Evolutionary conservation across 2,888 invertebrate genomes (phyloP).

Genomic region (Criorhina ranunculi): DNA sequence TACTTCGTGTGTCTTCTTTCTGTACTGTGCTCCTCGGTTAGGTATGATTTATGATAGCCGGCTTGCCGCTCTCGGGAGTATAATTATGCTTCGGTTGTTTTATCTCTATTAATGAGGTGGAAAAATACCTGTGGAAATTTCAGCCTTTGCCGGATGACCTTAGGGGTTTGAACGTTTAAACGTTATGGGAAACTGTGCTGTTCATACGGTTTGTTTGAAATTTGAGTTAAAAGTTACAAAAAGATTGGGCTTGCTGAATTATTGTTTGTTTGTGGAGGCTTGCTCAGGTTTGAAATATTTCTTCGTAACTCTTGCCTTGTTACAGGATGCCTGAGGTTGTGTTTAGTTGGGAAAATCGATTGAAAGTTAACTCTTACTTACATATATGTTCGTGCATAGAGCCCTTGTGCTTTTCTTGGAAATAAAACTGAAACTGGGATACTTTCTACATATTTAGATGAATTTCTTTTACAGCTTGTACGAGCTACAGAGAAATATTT

Average conservation of each 20-base stretch:
- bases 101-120: constrained; percentile 71
- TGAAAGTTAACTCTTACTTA: too few relatives aligned
- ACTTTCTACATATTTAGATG: too few relatives aligned
- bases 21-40: constrained; percentile 31
- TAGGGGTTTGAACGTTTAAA: constrained; percentile 31
- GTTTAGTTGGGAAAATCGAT: too few relatives aligned
- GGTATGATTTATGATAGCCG: constrained; percentile 66
- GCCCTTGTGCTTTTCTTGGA: too few relatives aligned
- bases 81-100: constrained; percentile 66
- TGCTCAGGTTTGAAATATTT: background rate
- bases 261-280: background rate
- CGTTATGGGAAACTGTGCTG: constrained; percentile 26
- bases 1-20: background rate
- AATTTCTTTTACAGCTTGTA: too few relatives aligned
- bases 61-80: constrained; percentile 45
- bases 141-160: constrained; percentile 28
- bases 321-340: too few relatives aligned
- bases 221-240: constrained; percentile 17
- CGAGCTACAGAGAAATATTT: too few relatives aligned
- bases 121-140: constrained; percentile 66
- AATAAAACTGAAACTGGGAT: too few relatives aligned
- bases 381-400: too few relatives aligned
- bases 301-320: background rate
- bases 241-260: constrained; percentile 11
- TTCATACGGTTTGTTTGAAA: background rate